Conservation (phyloP, 2,113 vertebrate species). For the Callipepla squamata region DNA sequence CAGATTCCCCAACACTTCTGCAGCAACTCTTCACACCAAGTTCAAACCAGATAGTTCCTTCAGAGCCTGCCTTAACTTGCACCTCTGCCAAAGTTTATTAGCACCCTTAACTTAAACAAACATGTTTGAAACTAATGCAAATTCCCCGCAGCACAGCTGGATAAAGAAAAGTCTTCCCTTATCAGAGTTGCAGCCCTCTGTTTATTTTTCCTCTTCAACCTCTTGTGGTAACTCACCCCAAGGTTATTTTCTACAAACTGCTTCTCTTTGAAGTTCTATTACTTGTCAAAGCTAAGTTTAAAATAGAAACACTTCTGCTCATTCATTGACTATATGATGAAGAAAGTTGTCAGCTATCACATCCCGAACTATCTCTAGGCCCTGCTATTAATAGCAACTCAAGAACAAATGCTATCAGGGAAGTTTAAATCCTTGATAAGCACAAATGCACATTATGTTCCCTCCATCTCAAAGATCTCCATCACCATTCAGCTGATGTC, state of each 20-base stretch:
- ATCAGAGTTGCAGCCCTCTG: not conserved
- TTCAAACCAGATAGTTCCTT: not conserved
- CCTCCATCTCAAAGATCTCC: not conserved
- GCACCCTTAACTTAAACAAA: not conserved
- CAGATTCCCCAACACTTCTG: not conserved
- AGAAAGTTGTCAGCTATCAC: constrained; percentile 62
- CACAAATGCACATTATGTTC: fast-evolving
- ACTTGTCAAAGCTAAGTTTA: constrained; percentile 42
- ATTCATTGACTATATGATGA: constrained; percentile 63
- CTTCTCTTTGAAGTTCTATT: constrained; percentile 32
- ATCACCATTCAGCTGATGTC: not conserved
- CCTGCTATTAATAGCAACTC: constrained; percentile 48
- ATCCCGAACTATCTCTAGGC: constrained; percentile 39
- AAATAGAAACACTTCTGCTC: constrained; percentile 65
- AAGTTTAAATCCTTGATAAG: constrained; percentile 38
- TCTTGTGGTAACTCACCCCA: not conserved
- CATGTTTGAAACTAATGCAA: not conserved
- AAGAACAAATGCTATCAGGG: constrained; percentile 44
- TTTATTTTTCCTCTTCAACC: constrained; percentile 5
- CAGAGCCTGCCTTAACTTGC: not conserved
- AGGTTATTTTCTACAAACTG: constrained; percentile 37
- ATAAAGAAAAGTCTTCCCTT: not conserved
- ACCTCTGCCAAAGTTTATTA: not conserved
- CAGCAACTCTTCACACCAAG: not conserved
- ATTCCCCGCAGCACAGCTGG: not conserved